Conservation (phyloP, 2,888 invertebrate species). For the Leucoptera coffeella region DNA sequence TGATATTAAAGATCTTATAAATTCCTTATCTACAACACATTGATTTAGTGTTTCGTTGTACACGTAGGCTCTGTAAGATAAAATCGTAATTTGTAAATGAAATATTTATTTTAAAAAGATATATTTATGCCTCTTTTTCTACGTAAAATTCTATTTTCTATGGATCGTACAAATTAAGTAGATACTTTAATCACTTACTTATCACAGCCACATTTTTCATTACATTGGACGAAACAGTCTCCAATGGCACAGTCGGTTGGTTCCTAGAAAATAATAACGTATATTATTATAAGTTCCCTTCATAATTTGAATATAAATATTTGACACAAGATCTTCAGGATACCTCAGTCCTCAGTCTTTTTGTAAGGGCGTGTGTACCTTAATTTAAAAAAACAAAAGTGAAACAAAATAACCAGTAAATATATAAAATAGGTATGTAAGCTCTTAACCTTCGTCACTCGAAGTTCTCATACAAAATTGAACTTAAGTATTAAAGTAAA, state of each 20-base stretch:
- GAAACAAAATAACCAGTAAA: neutral
- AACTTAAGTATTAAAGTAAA: too few relatives aligned
- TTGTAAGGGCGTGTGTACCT: neutral
- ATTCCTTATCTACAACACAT: too few relatives aligned
- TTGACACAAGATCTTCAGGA: too few relatives aligned
- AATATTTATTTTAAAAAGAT: neutral
- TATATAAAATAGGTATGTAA: neutral
- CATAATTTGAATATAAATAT: too few relatives aligned
- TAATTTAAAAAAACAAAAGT: too few relatives aligned
- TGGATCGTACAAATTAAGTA: neutral
- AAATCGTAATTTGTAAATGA: neutral
- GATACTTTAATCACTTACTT: constrained; percentile 11
- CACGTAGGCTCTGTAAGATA: constrained; percentile 15
- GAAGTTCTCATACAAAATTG: too few relatives aligned
- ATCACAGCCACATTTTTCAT: constrained; percentile 19
- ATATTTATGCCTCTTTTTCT: neutral
- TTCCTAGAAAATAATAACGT: constrained; percentile 6
- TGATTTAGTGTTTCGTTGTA: constrained; percentile 22
- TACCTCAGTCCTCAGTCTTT: neutral
- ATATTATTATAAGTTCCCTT: too few relatives aligned
- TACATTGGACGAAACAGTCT: constrained; percentile 13
- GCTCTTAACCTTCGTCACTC: too few relatives aligned
- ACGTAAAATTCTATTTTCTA: neutral
- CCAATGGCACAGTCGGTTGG: constrained; percentile 9
- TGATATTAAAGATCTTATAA: too few relatives aligned